A percentile compares a stretch with the other conserved stretches of the same genome.
Conservation (phyloP, 1,140 invertebrate species). For the Cheumatopsyche charites region DNA sequence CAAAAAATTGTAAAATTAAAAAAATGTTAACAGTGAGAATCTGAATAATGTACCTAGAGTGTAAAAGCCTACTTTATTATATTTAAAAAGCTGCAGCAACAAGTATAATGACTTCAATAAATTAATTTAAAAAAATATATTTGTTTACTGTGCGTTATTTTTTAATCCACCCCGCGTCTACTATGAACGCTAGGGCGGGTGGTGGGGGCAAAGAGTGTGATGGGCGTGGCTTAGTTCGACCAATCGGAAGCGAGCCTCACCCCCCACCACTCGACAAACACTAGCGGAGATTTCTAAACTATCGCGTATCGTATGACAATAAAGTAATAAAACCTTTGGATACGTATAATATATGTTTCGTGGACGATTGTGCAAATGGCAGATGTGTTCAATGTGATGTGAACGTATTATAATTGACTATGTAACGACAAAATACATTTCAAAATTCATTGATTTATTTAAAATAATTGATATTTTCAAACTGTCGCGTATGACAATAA, state of each 20-base stretch:
- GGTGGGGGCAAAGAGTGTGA: background rate
- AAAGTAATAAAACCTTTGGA: too few relatives aligned
- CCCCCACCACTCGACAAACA: background rate
- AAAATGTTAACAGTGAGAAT: constrained; percentile 10
- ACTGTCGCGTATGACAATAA: too few relatives aligned
- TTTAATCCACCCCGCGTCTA: background rate
- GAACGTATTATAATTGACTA: too few relatives aligned
- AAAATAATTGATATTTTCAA: too few relatives aligned
- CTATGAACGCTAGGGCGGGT: background rate
- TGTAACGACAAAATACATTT: too few relatives aligned
- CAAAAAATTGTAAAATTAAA: background rate
- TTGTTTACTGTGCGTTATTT: background rate
- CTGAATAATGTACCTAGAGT: constrained; percentile 34
- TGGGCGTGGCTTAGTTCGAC: constrained; percentile 13
- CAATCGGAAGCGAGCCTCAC: constrained; percentile 3
- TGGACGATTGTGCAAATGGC: too few relatives aligned
- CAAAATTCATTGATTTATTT: too few relatives aligned
- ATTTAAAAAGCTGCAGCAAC: constrained; percentile 36
- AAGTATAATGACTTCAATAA: constrained; percentile 42
- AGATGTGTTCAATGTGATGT: too few relatives aligned
- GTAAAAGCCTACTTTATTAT: constrained; percentile 43
- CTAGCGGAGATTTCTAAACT: too few relatives aligned
- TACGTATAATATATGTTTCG: too few relatives aligned
- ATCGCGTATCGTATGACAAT: too few relatives aligned
- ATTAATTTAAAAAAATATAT: constrained; percentile 33